phyloP scores from a whole-genome alignment of 2,113 vertebrate genomes.

The Oplegnathus fasciatus region DNA sequence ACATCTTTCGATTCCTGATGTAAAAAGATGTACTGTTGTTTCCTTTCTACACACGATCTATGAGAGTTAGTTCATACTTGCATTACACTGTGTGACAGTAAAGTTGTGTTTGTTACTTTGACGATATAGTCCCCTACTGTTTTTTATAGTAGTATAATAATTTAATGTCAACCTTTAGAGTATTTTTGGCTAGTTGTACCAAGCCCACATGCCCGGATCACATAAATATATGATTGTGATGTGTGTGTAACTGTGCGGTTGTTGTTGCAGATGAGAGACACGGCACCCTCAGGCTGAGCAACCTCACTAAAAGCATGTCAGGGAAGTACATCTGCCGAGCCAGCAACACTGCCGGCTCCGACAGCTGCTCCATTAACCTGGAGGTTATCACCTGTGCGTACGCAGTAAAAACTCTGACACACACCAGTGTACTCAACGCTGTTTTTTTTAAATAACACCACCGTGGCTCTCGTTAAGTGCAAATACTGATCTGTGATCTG shows the following conservation, averaged over 20 bases:
- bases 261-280: constrained; percentile 83
- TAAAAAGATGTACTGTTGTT: background rate
- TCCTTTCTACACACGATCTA: background rate
- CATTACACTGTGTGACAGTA: background rate
- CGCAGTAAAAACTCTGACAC: background rate
- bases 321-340: constrained; percentile 90
- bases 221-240: constrained; percentile 1
- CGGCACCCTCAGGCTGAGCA: constrained; percentile 88
- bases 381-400: constrained; percentile 89
- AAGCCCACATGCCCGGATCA: background rate
- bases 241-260: constrained; percentile 20
- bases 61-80: background rate
- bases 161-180: background rate
- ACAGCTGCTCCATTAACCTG: constrained; percentile 90
- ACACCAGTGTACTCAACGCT: background rate
- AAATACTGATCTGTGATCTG: constrained; percentile 5
- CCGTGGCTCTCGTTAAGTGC: background rate
- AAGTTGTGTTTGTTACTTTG: background rate
- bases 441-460: background rate
- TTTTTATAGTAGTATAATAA: background rate
- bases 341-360: constrained; percentile 87
- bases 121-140: background rate
- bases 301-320: constrained; percentile 89
- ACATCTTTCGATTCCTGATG: background rate
- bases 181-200: background rate